Evolutionary conservation across 2,888 invertebrate species (phyloP).

Genomic region (Thysanoteuthis rhombus): DNA sequence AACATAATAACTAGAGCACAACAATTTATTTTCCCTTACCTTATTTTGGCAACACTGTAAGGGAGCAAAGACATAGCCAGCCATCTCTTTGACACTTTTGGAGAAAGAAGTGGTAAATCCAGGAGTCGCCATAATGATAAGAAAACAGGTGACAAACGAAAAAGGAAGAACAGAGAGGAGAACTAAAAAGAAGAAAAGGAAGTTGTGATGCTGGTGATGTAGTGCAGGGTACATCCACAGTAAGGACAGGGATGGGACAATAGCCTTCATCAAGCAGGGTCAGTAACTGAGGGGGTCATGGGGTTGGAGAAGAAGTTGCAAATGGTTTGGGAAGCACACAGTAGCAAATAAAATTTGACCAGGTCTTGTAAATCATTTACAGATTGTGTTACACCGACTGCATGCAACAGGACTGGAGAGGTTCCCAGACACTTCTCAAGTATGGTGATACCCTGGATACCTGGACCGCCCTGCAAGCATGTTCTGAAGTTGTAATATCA

Average conservation of each 20-base stretch:
- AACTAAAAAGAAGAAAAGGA: background rate
- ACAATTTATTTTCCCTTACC: background rate
- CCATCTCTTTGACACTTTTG: slow-evolving; percentile 27
- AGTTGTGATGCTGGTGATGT: background rate
- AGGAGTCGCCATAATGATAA: background rate
- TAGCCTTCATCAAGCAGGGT: slow-evolving; percentile 12
- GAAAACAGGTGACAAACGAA: background rate
- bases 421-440: background rate
- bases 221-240: background rate
- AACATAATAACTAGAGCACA: background rate
- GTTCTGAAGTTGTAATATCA: background rate
- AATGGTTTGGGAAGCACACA: background rate
- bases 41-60: slow-evolving; percentile 27
- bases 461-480: background rate
- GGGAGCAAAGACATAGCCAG: slow-evolving; percentile 13
- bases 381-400: background rate
- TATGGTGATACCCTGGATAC: background rate
- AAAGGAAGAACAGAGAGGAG: background rate
- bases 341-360: background rate
- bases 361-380: background rate
- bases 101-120: slow-evolving; percentile 26
- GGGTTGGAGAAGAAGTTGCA: background rate
- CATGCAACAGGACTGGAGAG: background rate
- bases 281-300: background rate
- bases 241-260: background rate